Evolutionary conservation across 2,888 invertebrate species (phyloP), one percentile per base, ranked within the genome.

Genomic region (Drosophila falleni): DNA sequence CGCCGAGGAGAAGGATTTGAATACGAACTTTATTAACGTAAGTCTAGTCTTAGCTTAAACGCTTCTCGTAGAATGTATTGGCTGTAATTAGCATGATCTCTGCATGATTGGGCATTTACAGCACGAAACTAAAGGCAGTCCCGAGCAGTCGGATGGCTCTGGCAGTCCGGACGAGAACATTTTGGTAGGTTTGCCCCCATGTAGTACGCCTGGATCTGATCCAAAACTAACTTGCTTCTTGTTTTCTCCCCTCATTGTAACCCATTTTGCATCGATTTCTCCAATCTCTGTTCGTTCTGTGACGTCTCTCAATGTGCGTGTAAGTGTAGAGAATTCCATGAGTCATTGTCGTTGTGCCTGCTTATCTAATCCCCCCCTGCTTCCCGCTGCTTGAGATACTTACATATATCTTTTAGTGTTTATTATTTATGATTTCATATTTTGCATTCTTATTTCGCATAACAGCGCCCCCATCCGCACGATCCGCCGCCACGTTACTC

Each of bases 141-240:
- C 46, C 35, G 62, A 63, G 23, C 50, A 76, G 46, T 95, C 95
- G 72, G 94, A 95, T 83, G 95, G 94, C 93, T 95, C 95, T 93
- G 95, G 95, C 87, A 95, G 95, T 89, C 96, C 96, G 89, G 95
- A 96, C 93, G 94, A 94, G 82, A 95, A 95, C 91, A 93, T 94
- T 80, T 94, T 95, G 95, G 96, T 96, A 95, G 94, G 93, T 92
- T 71, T 70, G 19, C 23, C 19, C 37, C 54, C 53, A 15, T 54
- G 56, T 67, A 54, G 65, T 53, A 60, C 35, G 70, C 53, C 10
- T 47, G 50, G 61, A 56, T 23, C 16, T 60, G 33, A 58, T 60
- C 56, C 54, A 58, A 66, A 72, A 75, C 80, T 89, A 82, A 88
- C 87, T 58, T 46, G 81, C 73, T 79, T 76, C 71, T 74, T 58